Base-by-base conservation (phyloP, 2,888 invertebrate genomes). In the Hypsopygia costalis region DNA sequence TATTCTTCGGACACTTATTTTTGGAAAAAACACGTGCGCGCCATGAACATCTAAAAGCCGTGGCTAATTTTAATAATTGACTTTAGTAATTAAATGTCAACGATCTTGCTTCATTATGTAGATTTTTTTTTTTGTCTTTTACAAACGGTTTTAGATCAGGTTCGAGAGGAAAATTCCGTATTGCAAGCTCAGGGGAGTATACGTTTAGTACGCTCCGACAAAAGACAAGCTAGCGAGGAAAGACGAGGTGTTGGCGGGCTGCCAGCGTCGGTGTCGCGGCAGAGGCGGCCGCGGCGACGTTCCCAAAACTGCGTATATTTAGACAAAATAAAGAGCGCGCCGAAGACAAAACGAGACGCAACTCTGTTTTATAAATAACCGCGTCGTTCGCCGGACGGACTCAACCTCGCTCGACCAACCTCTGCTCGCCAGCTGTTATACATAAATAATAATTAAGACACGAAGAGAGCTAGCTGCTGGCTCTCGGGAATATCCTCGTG, bases 221-320 rank as follows among this genome's bases (percentile, higher is more conserved):
- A 76, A 78, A 81, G 78, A 77, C 70, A 76, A 73, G 68, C 63
- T 62, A 57, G 67, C 62, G 65, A 75, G 71, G 74, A 79, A 76
- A 77, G 78, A 79, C 70, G 75, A 75, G 70, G 66, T 58, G 52
- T 67, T 87, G 87, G 86, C 81, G 49, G 27, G 28, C n/a, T 52
- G 85, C 86, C 88, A 87, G 68, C 55, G 52, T 58, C 66, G 74
- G 64, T 82, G 86, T 82, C 85, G 85, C 79, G 76, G 79, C 74
- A 65, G 72, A 76, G 73, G 69, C 75, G 77, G 74, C 75, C 69
- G 69, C 79, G 78, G 64, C 82, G 81, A 81, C 78, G 88, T 81
- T 87, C 87, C 88, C 87, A 86, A 88, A 88, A 87, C 87, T 86
- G 81, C 85, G 87, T 88, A 88, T 88, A 87, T 87, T 88, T 88